phyloP scores from a whole-genome alignment of 1,140 invertebrate genomes.

The Littorina saxatilis region DNA sequence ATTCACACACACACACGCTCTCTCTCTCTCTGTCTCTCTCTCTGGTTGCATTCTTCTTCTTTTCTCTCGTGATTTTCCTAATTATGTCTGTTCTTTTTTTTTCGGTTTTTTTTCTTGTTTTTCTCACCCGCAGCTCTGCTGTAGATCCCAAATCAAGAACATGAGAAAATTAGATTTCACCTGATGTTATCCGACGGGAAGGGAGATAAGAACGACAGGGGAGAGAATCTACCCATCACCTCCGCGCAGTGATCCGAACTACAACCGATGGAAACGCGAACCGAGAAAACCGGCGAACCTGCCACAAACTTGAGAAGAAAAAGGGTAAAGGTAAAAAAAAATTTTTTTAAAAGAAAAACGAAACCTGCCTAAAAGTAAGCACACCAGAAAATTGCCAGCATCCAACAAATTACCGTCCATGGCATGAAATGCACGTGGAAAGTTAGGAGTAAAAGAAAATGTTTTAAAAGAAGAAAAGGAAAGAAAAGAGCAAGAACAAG shows the following conservation, averaged over 20 bases:
- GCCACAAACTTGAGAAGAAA: no score
- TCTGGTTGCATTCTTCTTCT: no score
- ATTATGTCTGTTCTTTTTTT: no score
- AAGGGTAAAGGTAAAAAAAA: no score
- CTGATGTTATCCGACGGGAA: conserved; percentile 13
- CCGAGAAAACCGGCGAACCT: not conserved
- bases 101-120: no score
- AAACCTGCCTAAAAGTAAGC: not conserved
- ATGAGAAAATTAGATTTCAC: conserved; percentile 17
- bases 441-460: no score
- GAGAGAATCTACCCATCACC: conserved; percentile 3
- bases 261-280: not conserved
- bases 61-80: no score
- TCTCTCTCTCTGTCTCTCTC: not conserved
- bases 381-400: not conserved
- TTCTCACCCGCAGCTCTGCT: not conserved
- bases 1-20: no score
- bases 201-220: conserved; percentile 13
- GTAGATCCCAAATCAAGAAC: conserved; percentile 3
- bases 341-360: not conserved
- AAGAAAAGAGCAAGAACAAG: not conserved
- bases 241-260: not conserved
- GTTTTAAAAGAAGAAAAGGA: not conserved
- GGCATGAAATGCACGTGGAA: no score
- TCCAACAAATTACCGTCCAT: no score